phyloP scores from a whole-genome alignment of 2,797 vertebrate species.

The Eospalax fontanierii region DNA sequence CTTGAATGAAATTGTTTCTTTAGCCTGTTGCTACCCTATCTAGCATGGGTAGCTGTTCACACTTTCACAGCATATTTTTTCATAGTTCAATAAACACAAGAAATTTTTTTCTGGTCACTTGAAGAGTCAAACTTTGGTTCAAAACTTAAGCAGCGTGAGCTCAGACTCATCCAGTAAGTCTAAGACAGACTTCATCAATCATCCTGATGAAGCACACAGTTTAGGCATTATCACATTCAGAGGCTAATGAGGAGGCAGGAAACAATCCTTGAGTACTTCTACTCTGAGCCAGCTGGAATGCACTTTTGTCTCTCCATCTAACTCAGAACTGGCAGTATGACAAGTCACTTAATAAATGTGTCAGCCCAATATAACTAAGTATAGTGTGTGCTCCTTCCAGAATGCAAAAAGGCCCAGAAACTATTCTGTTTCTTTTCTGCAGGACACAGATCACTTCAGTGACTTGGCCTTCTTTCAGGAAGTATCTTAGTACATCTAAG shows the following conservation, averaged over 20 bases:
- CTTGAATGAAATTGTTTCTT: not conserved
- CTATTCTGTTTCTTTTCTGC: not conserved
- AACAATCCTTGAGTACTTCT: not conserved
- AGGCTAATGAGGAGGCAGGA: not conserved
- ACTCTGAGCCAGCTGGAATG: slow-evolving; percentile 12
- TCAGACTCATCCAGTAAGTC: not conserved
- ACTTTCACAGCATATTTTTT: not conserved
- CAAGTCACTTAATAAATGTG: slow-evolving; percentile 32
- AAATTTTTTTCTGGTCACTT: not conserved
- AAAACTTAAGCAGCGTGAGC: not conserved
- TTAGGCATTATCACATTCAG: slow-evolving; percentile 31
- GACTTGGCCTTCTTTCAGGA: not conserved
- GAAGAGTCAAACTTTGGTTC: not conserved
- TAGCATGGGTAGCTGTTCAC: not conserved
- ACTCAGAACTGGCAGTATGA: slow-evolving; percentile 25
- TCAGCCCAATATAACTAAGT: slow-evolving; percentile 23
- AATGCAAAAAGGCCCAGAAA: not conserved
- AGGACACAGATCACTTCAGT: not conserved
- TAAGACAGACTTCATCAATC: not conserved
- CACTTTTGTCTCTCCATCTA: not conserved
- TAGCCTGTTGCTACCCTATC: not conserved
- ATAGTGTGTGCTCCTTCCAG: not conserved
- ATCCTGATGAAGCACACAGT: not conserved
- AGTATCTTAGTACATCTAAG: not conserved
- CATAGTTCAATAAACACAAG: not conserved